Conservation (phyloP, 2,797 vertebrate species). For the Diglossa cyanea region DNA sequence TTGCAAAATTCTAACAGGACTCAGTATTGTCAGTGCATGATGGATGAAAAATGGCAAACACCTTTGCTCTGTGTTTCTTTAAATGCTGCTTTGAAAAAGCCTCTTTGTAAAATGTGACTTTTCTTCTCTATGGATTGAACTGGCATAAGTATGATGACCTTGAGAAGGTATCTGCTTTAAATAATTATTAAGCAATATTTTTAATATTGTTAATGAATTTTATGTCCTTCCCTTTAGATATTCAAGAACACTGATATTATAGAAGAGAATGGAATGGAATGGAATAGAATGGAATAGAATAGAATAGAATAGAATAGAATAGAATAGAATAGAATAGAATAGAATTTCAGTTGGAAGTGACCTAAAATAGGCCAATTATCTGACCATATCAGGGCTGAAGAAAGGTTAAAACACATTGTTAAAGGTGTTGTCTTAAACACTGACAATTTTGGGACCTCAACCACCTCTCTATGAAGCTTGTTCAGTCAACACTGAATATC, state of each 20-base stretch:
- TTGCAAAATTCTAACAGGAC: background rate
- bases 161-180: background rate
- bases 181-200: background rate
- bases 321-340: no score
- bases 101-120: background rate
- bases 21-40: background rate
- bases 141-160: background rate
- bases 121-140: background rate
- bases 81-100: background rate
- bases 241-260: background rate
- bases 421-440: background rate
- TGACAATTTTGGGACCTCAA: fast-evolving
- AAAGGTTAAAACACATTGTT: background rate
- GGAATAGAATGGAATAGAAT: background rate
- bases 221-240: background rate
- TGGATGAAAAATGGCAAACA: background rate
- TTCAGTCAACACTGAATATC: background rate
- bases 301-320: background rate
- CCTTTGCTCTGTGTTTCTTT: background rate
- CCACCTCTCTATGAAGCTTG: background rate
- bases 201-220: background rate
- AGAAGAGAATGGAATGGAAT: background rate
- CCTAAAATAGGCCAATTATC: background rate
- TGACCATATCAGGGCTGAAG: background rate
- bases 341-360: background rate